Evolutionary conservation across 2,113 vertebrate genomes (phyloP).

Genomic region (Alligator mississippiensis): DNA sequence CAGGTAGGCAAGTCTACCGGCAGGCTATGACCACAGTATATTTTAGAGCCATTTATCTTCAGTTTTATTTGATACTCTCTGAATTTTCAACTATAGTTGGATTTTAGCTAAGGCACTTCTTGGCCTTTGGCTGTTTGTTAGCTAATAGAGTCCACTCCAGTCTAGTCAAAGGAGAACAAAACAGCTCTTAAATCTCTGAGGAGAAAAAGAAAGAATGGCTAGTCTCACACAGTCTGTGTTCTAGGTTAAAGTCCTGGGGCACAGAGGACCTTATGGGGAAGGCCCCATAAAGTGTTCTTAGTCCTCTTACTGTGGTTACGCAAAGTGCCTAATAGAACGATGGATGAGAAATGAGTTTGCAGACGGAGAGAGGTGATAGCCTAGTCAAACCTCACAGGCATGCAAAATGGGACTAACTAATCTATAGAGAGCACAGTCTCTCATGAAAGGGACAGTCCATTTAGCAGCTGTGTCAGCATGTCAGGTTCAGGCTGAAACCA

Average conservation of each 20-base stretch:
- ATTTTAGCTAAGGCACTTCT: neutral
- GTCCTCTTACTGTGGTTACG: neutral
- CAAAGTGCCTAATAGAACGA: neutral
- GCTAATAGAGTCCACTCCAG: neutral
- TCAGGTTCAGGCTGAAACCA: neutral
- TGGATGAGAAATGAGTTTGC: neutral
- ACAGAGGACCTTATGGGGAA: neutral
- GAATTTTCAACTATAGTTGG: neutral
- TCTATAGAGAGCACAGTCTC: neutral
- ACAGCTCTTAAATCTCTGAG: neutral
- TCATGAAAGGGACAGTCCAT: neutral
- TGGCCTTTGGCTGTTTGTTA: neutral
- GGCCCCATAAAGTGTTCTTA: neutral
- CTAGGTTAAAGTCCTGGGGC: neutral
- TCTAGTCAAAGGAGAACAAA: neutral
- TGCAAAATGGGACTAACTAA: neutral
- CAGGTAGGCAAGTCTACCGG: constrained; percentile 32
- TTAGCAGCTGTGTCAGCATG: neutral
- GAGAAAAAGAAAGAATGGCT: neutral
- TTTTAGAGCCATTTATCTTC: constrained; percentile 22
- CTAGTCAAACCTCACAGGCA: neutral
- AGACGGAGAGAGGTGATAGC: neutral
- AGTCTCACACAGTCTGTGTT: neutral
- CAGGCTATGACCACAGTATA: constrained; percentile 37
- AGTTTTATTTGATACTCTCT: neutral